Evolutionary conservation across 1,140 invertebrate genomes (phyloP).

Genomic region (Conus ventricosus): DNA sequence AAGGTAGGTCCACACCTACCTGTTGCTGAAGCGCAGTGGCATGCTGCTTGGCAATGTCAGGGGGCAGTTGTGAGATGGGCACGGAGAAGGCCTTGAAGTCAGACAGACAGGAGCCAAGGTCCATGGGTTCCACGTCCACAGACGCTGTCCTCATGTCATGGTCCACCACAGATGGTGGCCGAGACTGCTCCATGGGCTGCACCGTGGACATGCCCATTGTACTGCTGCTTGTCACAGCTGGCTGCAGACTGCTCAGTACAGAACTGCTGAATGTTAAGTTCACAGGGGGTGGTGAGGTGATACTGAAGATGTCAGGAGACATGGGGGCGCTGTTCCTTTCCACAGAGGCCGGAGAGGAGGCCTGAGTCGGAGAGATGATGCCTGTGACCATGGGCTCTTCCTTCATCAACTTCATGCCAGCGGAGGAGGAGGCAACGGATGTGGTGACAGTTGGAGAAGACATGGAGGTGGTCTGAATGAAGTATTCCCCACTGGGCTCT

Average conservation of each 20-base stretch:
- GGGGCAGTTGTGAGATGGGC: conserved; percentile 37
- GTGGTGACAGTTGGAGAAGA: conserved; percentile 12
- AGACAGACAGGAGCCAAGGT: conserved; percentile 38
- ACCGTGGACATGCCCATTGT: conserved; percentile 52
- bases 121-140: conserved; percentile 69
- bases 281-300: conserved; percentile 19
- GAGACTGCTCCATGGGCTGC: conserved; percentile 54
- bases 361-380: conserved; percentile 43
- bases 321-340: conserved; percentile 54
- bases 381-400: conserved; percentile 60
- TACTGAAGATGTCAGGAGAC: conserved; percentile 68
- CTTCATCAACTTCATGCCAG: conserved; percentile 57
- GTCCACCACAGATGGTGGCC: conserved; percentile 70
- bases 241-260: conserved; percentile 25
- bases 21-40: conserved; percentile 36
- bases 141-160: conserved; percentile 29
- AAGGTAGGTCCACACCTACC: too few relatives aligned
- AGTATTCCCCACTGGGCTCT: conserved; percentile 37
- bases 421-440: conserved; percentile 29
- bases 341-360: conserved; percentile 47
- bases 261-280: conserved; percentile 21
- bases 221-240: conserved; percentile 13
- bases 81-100: conserved; percentile 38
- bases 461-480: conserved; percentile 4
- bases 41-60: conserved; percentile 45